Evolutionary conservation across 2,797 vertebrate species (phyloP), one percentile per base, ranked within the genome.

Genomic region (Hoplostethus mediterraneus): DNA sequence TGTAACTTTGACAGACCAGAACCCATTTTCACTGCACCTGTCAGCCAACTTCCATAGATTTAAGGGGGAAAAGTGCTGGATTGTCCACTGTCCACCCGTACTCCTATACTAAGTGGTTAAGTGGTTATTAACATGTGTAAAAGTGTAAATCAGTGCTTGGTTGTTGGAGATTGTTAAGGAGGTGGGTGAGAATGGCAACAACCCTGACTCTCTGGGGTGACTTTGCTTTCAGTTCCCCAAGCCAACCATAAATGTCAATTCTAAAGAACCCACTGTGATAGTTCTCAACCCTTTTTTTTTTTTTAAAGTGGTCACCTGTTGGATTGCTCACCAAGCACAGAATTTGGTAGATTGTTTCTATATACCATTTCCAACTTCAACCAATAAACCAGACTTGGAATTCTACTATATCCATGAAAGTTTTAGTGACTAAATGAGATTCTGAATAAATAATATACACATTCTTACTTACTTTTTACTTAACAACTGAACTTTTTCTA

Each of bases 401-500:
- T 12, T 52, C 38, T 40, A 10, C 38, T 40, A 11, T 10, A 9
- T 40, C 38, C 38, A 40, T 40, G 8, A 40, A 10, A 2, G 38
- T 11, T 40, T 40, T 40, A 40, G 10, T 40, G 8, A 40, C 11
- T 2, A 2, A 28, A n/a, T n/a, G 49, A 16, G 33, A 52, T 6
- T 48, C 13, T 33, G 13, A 40, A 40, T 11, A 48, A 75, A 82
- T 47, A 75, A 69, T 45, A 0, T 0, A 2, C 17, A n/a, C 2
- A 0, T 8, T 21, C 11, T 51, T 11, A 6, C 8, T 51, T 10
- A 10, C 25, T 11, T 33, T 69, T 70, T 2, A 44, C 33, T 65
- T 77, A 73, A 59, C 21, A 53, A 2, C 0, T 8, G 5, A 74
- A 17, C 16, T 45, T 62, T 10, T 0, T 17, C 4, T 65, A 52